Conservation (phyloP, 92 coral and sea anemone species). For the Epizoanthus scotinus region DNA sequence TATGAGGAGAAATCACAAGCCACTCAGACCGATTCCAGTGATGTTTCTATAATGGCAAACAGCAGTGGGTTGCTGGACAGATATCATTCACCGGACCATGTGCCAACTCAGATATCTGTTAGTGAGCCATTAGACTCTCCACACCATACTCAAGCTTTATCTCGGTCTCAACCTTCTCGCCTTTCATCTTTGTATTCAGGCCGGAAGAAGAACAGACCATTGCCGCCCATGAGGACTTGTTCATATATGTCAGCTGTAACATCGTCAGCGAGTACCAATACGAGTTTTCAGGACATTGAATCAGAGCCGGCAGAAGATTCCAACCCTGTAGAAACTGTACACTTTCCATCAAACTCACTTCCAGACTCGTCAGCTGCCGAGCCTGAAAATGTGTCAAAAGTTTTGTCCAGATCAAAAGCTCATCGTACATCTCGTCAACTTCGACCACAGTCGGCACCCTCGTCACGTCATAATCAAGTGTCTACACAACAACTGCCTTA, state of each 20-base stretch:
- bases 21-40: slow-evolving; percentile 88
- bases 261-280: slow-evolving; percentile 44
- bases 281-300: not conserved
- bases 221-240: slow-evolving; percentile 73
- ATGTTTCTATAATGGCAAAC: slow-evolving; percentile 60
- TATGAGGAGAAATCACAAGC: slow-evolving; percentile 76
- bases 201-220: slow-evolving; percentile 57
- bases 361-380: slow-evolving; percentile 53
- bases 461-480: slow-evolving; percentile 61
- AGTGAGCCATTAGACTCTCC: slow-evolving; percentile 34
- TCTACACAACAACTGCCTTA: slow-evolving; percentile 20
- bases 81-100: slow-evolving; percentile 47
- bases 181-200: slow-evolving; percentile 33
- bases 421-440: slow-evolving; percentile 40
- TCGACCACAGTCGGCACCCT: slow-evolving; percentile 91
- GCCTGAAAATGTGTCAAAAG: slow-evolving; percentile 32
- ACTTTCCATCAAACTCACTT: slow-evolving; percentile 58
- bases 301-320: slow-evolving; percentile 3
- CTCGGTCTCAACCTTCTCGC: slow-evolving; percentile 32
- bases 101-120: slow-evolving; percentile 27
- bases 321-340: slow-evolving; percentile 20
- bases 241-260: slow-evolving; percentile 83
- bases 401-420: slow-evolving; percentile 46
- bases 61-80: slow-evolving; percentile 54
- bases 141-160: not conserved